A percentile compares a stretch with the other conserved stretches of the same genome.
Conservation (phyloP, 37 sponge, comb jelly and placozoan genomes). For the Halichondria panicea region DNA sequence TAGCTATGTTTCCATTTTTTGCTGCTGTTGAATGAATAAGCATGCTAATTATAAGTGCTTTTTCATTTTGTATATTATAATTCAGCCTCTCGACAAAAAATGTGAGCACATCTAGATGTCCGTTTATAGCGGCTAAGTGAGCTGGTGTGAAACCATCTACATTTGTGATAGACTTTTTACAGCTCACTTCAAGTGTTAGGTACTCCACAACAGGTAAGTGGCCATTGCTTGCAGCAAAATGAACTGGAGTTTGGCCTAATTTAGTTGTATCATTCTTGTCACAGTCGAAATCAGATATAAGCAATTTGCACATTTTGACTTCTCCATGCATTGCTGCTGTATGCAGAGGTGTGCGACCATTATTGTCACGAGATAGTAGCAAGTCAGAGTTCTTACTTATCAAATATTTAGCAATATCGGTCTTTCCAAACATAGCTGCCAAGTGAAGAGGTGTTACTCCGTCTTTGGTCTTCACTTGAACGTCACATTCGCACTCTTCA, state of each 20-base stretch:
- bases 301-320: too few species aligned
- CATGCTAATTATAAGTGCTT: not conserved
- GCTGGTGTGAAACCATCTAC: not conserved
- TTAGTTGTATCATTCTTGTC: not conserved
- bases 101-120: not conserved
- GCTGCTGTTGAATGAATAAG: not conserved
- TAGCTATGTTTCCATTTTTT: not conserved
- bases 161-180: not conserved
- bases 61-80: not conserved
- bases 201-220: conserved; percentile 3
- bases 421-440: too few species aligned
- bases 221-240: conserved; percentile 9
- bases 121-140: not conserved
- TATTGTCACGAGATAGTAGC: too few species aligned
- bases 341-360: too few species aligned
- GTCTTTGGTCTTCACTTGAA: not conserved
- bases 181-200: not conserved
- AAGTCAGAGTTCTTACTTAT: too few species aligned
- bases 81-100: not conserved
- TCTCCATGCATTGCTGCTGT: too few species aligned
- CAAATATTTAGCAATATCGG: too few species aligned
- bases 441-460: conserved; percentile 4
- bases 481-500: not conserved
- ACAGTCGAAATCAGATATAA: not conserved
- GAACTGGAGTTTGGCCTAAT: conserved; percentile 2